Percentiles rank a stretch among this genome's conserved stretches.
These are phyloP conservation scores for Arizona elegans DNA, from an alignment of 2,113 vertebrate genomes.

Conservation along the genomic window DNA sequence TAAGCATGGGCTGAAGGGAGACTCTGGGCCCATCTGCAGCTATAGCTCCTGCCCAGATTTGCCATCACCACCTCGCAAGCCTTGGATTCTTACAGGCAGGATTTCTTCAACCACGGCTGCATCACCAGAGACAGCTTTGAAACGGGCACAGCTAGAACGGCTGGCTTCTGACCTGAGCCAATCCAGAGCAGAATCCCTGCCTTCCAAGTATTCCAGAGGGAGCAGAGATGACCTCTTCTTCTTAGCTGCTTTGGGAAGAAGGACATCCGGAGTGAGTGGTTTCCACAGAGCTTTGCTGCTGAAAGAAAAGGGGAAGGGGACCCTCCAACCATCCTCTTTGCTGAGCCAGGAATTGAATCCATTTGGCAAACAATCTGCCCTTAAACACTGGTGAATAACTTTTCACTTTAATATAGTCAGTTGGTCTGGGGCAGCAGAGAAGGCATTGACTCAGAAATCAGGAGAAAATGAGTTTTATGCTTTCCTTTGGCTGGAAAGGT, in stretches of 20 bases:
- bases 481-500: neutral
- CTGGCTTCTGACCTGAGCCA: conserved; percentile 35
- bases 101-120: conserved; percentile 76
- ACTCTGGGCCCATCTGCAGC: neutral
- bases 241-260: conserved; percentile 54
- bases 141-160: conserved; percentile 16
- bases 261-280: conserved; percentile 4
- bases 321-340: neutral
- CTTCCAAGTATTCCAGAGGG: conserved; percentile 30
- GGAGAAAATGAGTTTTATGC: neutral
- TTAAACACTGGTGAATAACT: neutral
- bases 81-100: conserved; percentile 59
- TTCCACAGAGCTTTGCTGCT: neutral
- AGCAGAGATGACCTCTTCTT: conserved; percentile 49
- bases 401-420: neutral
- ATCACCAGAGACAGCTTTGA: conserved; percentile 43
- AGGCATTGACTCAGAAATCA: neutral
- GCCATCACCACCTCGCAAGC: neutral
- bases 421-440: neutral
- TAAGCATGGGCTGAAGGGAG: neutral
- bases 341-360: neutral
- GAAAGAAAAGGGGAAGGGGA: neutral
- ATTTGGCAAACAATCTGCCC: neutral
- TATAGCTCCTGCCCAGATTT: neutral
- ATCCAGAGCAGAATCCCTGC: conserved; percentile 40